Conservation (phyloP, 1,140 invertebrate genomes). For the Drosophila arawakana region DNA sequence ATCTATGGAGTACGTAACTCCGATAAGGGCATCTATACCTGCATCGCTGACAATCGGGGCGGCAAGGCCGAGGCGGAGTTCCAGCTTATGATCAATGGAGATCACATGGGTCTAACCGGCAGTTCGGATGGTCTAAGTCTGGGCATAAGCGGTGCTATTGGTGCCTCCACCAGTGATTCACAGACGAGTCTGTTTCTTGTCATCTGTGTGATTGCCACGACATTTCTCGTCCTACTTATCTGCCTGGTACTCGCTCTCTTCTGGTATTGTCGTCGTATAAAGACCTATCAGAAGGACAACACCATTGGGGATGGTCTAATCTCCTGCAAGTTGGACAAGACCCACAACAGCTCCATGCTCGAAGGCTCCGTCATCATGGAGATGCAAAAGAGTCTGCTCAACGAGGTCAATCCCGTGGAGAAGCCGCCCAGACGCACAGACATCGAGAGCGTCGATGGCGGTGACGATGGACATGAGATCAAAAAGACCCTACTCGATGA, state of each 20-base stretch:
- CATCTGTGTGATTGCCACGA: conserved; percentile 86
- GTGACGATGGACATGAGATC: conserved; percentile 91
- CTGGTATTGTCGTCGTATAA: conserved; percentile 87
- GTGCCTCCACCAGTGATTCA: conserved; percentile 66
- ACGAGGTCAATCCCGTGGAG: conserved; percentile 92
- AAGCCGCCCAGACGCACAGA: conserved; percentile 91
- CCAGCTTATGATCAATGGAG: conserved; percentile 87
- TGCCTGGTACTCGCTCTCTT: conserved; percentile 88
- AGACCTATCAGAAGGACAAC: conserved; percentile 86
- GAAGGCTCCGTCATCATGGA: conserved; percentile 87
- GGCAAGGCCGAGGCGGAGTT: conserved; percentile 90
- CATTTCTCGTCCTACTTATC: conserved; percentile 87
- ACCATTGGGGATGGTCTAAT: conserved; percentile 80
- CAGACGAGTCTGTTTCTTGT: conserved; percentile 85
- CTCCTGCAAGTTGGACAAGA: conserved; percentile 85
- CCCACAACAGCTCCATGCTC: conserved; percentile 87
- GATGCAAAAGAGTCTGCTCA: conserved; percentile 92
- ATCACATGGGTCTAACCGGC: conserved; percentile 76
- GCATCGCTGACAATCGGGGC: conserved; percentile 93
- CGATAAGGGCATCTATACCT: conserved; percentile 95
- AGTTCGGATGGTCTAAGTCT: conserved; percentile 72
- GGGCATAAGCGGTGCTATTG: conserved; percentile 66
- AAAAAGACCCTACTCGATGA: conserved; percentile 91
- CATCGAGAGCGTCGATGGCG: conserved; percentile 88
- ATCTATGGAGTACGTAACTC: conserved; percentile 88